Conservation (phyloP, 2,888 invertebrate genomes). For the Limnephilus lunatus region DNA sequence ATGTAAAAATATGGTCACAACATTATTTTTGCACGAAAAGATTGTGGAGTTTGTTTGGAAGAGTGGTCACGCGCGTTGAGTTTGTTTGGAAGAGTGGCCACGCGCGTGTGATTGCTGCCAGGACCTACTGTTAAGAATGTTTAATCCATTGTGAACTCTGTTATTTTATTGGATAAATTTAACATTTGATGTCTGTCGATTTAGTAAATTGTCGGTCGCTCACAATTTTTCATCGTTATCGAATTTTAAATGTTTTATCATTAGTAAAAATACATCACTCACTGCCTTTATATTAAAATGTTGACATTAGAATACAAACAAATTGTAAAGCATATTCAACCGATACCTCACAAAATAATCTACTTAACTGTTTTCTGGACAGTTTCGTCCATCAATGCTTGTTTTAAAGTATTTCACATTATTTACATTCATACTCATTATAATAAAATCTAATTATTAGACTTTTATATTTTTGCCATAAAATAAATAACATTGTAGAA, state of each 20-base stretch:
- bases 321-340: conserved; percentile 57
- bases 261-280: conserved; percentile 66
- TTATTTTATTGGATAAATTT: conserved; percentile 60
- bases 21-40: conserved; percentile 58
- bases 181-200: conserved; percentile 62
- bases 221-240: conserved; percentile 62
- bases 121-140: conserved; percentile 32
- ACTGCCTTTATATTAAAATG: conserved; percentile 66
- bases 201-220: conserved; percentile 58
- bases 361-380: conserved; percentile 55
- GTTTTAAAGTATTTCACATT: conserved; percentile 55
- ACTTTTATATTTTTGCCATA: conserved; percentile 54
- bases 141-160: conserved; percentile 56
- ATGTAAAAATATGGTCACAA: conserved; percentile 54
- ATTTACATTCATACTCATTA: conserved; percentile 45
- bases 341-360: conserved; percentile 54
- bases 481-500: conserved; percentile 46
- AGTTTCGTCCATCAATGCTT: conserved; percentile 56
- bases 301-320: conserved; percentile 63
- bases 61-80: background rate
- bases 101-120: background rate
- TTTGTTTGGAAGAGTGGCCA: background rate
- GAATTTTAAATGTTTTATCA: conserved; percentile 63
- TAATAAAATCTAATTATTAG: conserved; percentile 49
- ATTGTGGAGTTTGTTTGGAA: conserved; percentile 23